Evolutionary conservation across 2,797 vertebrate species (phyloP).

Genomic region (Rhinella marina): DNA sequence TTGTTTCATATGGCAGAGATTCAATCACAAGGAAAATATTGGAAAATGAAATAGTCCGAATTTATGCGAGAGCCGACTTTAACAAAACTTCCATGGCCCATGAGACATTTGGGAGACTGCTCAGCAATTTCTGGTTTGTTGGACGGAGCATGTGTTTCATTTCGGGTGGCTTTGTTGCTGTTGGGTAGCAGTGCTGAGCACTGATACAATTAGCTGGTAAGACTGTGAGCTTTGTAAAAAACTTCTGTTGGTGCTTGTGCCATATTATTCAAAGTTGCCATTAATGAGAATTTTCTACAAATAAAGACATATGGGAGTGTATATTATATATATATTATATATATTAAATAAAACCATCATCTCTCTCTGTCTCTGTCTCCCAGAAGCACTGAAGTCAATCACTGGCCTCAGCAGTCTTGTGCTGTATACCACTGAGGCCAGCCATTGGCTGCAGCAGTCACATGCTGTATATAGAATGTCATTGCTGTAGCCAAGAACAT

Average conservation of each 20-base stretch:
- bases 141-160: slow-evolving; percentile 34
- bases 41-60: slow-evolving; percentile 38
- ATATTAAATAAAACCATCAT: no score
- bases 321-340: no score
- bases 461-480: no score
- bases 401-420: no score
- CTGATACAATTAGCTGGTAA: slow-evolving; percentile 7
- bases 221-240: background rate
- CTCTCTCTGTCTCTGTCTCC: no score
- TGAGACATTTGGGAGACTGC: slow-evolving; percentile 28
- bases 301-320: background rate
- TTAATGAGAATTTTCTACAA: background rate
- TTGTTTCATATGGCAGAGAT: slow-evolving; percentile 50
- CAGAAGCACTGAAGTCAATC: no score
- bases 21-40: slow-evolving; percentile 51
- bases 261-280: background rate
- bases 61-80: slow-evolving; percentile 39
- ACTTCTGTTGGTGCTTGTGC: background rate
- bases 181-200: background rate
- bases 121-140: slow-evolving; percentile 24
- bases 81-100: slow-evolving; percentile 36
- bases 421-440: no score
- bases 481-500: no score
- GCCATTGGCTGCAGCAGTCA: no score
- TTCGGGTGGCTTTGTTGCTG: slow-evolving; percentile 23